Percentiles rank a stretch among this genome's conserved stretches.
Conservation (phyloP, 1,140 invertebrate species). For the Lepeophtheirus salmonis region DNA sequence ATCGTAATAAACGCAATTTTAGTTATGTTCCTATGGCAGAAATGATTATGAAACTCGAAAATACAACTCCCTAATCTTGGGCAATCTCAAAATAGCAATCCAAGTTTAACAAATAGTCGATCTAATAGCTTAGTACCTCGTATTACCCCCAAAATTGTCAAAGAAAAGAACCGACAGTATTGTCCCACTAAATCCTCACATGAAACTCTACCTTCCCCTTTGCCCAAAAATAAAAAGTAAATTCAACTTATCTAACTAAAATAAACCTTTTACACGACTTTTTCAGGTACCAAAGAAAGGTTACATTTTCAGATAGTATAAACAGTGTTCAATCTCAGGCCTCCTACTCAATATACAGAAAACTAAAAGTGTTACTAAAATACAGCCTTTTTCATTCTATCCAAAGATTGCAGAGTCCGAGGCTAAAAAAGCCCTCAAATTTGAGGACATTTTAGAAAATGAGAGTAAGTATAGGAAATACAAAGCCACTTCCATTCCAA, state of each 20-base stretch:
- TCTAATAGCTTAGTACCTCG: background rate
- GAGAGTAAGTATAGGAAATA: background rate
- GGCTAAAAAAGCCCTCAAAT: background rate
- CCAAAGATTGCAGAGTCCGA: background rate
- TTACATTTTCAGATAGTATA: background rate
- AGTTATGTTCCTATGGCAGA: background rate
- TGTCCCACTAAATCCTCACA: background rate
- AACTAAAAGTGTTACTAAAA: background rate
- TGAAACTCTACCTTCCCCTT: background rate
- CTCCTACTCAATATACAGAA: background rate
- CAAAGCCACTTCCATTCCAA: slow-evolving; percentile 7
- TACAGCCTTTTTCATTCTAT: background rate
- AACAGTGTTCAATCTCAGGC: background rate
- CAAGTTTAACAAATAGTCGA: background rate
- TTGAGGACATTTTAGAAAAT: slow-evolving; percentile 1
- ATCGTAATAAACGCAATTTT: background rate
- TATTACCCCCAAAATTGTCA: background rate
- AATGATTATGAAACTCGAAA: background rate
- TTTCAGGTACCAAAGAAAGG: background rate
- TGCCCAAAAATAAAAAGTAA: too few species aligned
- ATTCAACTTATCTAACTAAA: too few species aligned
- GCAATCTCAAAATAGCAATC: background rate
- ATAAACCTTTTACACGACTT: too few species aligned
- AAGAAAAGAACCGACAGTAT: background rate
- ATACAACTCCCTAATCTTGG: background rate